Evolutionary conservation across 1,140 invertebrate genomes (phyloP).

Genomic region (Sitodiplosis mosellana): DNA sequence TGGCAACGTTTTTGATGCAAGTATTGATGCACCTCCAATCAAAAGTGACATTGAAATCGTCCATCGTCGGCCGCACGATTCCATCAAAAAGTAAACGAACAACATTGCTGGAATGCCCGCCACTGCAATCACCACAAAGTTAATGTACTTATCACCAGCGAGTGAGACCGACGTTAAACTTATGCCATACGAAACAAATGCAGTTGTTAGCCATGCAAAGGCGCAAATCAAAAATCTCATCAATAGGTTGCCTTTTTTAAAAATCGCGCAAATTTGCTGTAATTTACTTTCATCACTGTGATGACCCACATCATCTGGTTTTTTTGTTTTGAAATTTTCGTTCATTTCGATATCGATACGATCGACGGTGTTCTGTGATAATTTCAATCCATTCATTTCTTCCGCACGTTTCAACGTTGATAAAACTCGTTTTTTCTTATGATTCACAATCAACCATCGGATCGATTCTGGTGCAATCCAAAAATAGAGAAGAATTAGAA

Average conservation of each 20-base stretch:
- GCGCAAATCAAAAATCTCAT: slow-evolving; percentile 40
- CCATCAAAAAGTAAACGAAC: slow-evolving; percentile 39
- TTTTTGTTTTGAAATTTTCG: slow-evolving; percentile 7
- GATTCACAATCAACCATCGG: slow-evolving; percentile 56
- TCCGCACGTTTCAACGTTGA: slow-evolving; percentile 34
- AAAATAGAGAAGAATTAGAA: slow-evolving; percentile 39
- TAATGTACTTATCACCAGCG: slow-evolving; percentile 46
- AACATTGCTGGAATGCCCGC: slow-evolving; percentile 56
- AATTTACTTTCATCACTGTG: slow-evolving; percentile 2
- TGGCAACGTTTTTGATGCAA: neutral
- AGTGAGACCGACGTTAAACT: slow-evolving; percentile 60
- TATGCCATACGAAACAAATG: slow-evolving; percentile 65
- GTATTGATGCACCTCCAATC: neutral
- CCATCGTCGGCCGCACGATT: slow-evolving; percentile 39
- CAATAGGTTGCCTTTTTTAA: slow-evolving; percentile 26
- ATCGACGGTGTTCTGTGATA: slow-evolving; percentile 9
- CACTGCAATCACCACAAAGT: slow-evolving; percentile 48
- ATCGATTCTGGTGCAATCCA: slow-evolving; percentile 42
- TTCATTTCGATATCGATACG: slow-evolving; percentile 14
- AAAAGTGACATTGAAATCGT: slow-evolving; percentile 35
- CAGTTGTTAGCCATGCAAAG: slow-evolving; percentile 47
- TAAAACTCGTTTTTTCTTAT: slow-evolving; percentile 51
- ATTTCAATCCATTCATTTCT: slow-evolving; percentile 8
- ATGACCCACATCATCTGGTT: slow-evolving; percentile 5
- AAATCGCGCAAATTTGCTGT: slow-evolving; percentile 6